Percentiles rank a stretch among this genome's conserved stretches.
These are phyloP conservation scores for Rallus crepitans DNA, from an alignment of 2,797 vertebrate species.

Conservation along the genomic window DNA sequence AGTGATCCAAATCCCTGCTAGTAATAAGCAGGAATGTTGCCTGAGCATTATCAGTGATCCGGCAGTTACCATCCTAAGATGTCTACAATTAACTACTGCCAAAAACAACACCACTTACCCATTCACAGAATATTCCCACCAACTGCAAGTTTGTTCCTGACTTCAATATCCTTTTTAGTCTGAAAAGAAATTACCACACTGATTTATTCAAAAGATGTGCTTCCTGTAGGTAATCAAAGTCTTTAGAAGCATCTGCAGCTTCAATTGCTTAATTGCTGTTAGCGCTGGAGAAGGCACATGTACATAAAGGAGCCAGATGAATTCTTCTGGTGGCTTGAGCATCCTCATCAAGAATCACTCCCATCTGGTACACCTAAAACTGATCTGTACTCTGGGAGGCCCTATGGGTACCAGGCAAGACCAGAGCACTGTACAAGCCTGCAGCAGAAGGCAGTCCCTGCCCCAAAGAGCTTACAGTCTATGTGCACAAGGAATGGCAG, in stretches of 20 bases:
- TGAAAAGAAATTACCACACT: conserved; percentile 46
- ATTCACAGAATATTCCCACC: conserved; percentile 36
- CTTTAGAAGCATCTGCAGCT: conserved; percentile 37
- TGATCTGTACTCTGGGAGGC: background rate
- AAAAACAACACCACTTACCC: conserved; percentile 42
- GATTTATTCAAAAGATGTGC: conserved; percentile 52
- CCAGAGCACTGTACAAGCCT: background rate
- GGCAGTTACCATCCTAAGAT: conserved; percentile 28
- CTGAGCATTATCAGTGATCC: conserved; percentile 44
- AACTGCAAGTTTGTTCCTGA: conserved; percentile 62
- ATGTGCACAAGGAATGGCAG: background rate
- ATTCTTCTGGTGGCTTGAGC: background rate
- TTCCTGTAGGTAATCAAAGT: conserved; percentile 61
- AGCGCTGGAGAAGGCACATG: conserved; percentile 2
- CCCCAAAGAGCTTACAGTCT: background rate
- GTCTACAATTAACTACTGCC: conserved; percentile 18
- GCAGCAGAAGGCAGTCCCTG: background rate
- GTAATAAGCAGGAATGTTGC: conserved; percentile 37
- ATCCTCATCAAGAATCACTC: conserved; percentile 19
- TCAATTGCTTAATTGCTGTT: conserved; percentile 9
- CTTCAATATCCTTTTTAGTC: conserved; percentile 45
- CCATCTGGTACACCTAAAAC: conserved; percentile 2
- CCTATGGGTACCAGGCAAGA: background rate
- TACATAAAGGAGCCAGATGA: conserved; percentile 27
- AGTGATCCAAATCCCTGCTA: conserved; percentile 28